Evolutionary conservation across 2,888 invertebrate genomes (phyloP), one percentile per base, ranked within the genome.

Genomic region (Agriopis marginaria): DNA sequence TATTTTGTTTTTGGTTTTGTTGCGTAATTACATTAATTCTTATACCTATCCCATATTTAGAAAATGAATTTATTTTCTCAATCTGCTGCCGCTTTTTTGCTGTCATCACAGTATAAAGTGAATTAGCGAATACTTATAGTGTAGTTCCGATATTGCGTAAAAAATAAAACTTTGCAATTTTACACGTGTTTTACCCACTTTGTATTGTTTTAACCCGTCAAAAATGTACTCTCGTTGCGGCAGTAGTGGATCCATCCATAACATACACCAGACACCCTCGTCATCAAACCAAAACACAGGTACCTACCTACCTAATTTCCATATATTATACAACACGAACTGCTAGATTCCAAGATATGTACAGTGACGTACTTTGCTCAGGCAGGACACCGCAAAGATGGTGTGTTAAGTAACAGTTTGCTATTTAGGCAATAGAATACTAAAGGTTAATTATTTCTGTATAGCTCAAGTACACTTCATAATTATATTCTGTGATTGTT

Each of bases 231-330:
- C 97, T 42, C 94, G 97, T 58, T 96, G 96, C 86, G 97, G 96
- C 80, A 97, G 97, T 84, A 96, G 96, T 75, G 97, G 97, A 63
- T 97, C 97, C 60, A 95, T 97, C 65, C 96, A 97, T 82, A 97
- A 93, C 76, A 93, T 97, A 40, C 96, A 97, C 69, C 96, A 97
- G 83, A 97, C 97, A 10, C 96, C 97, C 55, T 97, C 96, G 45
- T 97, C 97, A 23, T 97, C 97, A 2, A 97, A 97, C 75, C 97
- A 97, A 82, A 97, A 97, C 86, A 96, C 97, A 84, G 97, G 97
- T 96, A 89, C 85, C 10, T 56, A 89, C 85, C 10, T 56, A 44
- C 8, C 1, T n/a, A 39, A 40, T n/a, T 54, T 39, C 11, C 6
- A 12, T 7, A 45, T 12, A 45, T 45, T 5, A 6, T 55, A 55